Evolutionary conservation across 2,113 vertebrate genomes (phyloP).

Genomic region (Balaeniceps rex): DNA sequence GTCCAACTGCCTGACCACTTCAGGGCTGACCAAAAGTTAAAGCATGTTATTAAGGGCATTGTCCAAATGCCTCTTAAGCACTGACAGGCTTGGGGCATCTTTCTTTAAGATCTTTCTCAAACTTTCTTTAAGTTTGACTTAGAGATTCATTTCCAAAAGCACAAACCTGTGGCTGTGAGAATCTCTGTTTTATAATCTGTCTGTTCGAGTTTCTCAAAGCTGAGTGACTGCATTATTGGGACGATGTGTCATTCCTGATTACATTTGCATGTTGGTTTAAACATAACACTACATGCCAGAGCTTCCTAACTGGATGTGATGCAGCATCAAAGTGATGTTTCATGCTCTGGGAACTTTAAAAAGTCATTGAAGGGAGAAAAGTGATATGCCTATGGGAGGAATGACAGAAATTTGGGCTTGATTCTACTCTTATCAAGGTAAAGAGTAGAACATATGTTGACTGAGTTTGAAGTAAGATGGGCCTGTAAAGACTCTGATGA

Average conservation of each 20-base stretch:
- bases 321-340: conserved; percentile 68
- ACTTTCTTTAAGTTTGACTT: not conserved
- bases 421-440: not conserved
- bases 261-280: conserved; percentile 59
- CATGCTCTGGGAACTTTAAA: conserved; percentile 50
- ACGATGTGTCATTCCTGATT: conserved; percentile 42
- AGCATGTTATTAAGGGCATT: rapidly evolving
- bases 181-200: conserved; percentile 27
- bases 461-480: not conserved
- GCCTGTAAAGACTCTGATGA: not conserved
- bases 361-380: conserved; percentile 51
- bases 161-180: conserved; percentile 13
- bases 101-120: not conserved
- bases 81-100: not conserved
- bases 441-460: conserved; percentile 1
- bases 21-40: not conserved
- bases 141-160: not conserved
- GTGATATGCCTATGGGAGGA: not conserved
- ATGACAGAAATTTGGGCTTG: conserved; percentile 17
- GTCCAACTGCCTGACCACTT: not conserved
- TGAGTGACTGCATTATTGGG: conserved; percentile 49
- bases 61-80: not conserved
- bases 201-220: not conserved
- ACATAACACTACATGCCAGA: conserved; percentile 26
- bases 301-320: conserved; percentile 60